These are phyloP conservation scores for Capra hircus DNA, from an alignment of 2,113 vertebrate species.

Conservation along the genomic window DNA sequence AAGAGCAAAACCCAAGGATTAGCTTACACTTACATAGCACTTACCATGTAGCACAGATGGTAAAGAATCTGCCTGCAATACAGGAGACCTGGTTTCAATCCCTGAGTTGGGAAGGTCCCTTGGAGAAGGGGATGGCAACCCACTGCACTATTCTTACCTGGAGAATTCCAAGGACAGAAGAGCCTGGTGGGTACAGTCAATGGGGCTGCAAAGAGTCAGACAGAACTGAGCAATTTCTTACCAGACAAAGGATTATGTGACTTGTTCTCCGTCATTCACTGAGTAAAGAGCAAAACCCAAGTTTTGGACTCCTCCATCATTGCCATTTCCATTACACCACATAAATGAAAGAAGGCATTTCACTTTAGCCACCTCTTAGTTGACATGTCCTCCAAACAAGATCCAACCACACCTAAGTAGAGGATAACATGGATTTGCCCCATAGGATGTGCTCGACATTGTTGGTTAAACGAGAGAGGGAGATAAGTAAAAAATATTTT, in stretches of 20 bases:
- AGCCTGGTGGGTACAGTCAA: neutral
- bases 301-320: neutral
- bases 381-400: neutral
- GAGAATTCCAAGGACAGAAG: neutral
- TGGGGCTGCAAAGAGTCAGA: neutral
- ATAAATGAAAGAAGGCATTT: neutral
- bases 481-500: neutral
- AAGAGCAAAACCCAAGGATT: neutral
- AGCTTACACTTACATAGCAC: neutral
- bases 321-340: neutral
- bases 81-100: neutral
- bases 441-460: neutral
- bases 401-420: neutral
- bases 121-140: neutral
- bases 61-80: neutral
- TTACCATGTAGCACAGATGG: neutral
- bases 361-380: neutral
- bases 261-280: neutral
- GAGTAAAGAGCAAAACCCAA: neutral
- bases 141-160: neutral
- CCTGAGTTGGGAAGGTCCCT: neutral
- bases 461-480: neutral
- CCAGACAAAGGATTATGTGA: neutral
- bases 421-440: neutral
- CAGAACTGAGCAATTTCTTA: neutral